phyloP scores from a whole-genome alignment of 2,113 vertebrate species.

The Myanophis thanlyinensis region DNA sequence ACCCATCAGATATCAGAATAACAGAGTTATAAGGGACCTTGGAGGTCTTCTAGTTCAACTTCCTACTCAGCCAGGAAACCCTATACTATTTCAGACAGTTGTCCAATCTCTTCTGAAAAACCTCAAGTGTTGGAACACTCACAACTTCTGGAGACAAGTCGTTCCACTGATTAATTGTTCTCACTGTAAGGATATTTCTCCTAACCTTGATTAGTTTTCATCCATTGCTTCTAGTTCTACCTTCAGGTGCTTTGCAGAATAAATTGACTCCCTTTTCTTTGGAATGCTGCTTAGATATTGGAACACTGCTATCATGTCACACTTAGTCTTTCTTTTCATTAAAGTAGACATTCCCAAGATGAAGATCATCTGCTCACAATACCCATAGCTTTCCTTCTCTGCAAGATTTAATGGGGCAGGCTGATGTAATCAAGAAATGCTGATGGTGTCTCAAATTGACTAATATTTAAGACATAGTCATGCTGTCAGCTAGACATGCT shows the following conservation, averaged over 20 bases:
- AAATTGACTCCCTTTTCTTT: not conserved
- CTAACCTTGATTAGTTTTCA: not conserved
- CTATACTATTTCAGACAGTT: not conserved
- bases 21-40: not conserved
- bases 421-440: not conserved
- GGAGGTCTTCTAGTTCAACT: not conserved
- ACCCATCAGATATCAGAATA: not conserved
- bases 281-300: not conserved
- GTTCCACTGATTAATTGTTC: not conserved
- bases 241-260: not conserved
- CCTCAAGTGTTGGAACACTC: not conserved
- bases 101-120: not conserved
- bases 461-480: constrained; percentile 19
- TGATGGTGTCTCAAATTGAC: constrained; percentile 54
- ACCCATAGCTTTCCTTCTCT: not conserved
- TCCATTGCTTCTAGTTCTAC: not conserved
- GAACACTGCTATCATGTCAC: not conserved
- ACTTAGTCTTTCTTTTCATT: not conserved
- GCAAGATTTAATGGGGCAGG: not conserved
- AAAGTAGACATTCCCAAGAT: not conserved
- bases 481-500: constrained; percentile 4
- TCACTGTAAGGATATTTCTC: not conserved
- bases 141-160: not conserved
- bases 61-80: not conserved
- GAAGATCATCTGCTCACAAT: not conserved